Base-by-base conservation (phyloP, 2,797 vertebrate genomes). In the Austrolebias charrua region DNA sequence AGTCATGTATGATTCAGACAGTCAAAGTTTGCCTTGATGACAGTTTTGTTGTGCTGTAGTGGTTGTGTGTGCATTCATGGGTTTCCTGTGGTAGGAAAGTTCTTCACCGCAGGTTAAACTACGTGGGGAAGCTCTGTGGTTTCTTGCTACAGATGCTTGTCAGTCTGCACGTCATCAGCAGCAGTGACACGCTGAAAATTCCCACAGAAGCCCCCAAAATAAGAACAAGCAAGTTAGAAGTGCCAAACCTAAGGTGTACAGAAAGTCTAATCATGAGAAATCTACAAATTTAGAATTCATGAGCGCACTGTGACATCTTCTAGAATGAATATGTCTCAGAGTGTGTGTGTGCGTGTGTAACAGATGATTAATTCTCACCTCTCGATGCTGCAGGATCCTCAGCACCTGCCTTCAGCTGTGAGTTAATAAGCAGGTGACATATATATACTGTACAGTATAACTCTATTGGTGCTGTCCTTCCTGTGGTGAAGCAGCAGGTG, bases 361-460 rank as follows among this genome's bases (percentile, higher is more conserved):
- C 28, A 18, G 35, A 8, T 55, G 20, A 14, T 58, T 58, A 49
- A 60, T 53, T 57, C 28, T 65, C 24, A 56, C 16, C 10, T 48
- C 6, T 52, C 13, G 16, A 24, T 56, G 31, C 7, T 56, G 33
- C 40, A 57, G 40, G 50, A 60, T 16, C 62, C 31, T 42, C 45
- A 64, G 35, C 38, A 63, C 28, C 69, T 73, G 66, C 31, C 44
- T 33, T 5, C 38, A 2, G 73, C 35, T 53, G 29, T 59, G 47
- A 66, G 46, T 69, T 40, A 49, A 18, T 6, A 29, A 44, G 43
- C 50, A 15, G 45, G 24, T 40, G 43, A 33, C 38, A 12, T 51
- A 44, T 63, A 64, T n/a, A n/a, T n/a, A n/a, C n/a, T n/a, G n/a
- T n/a, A n/a, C n/a, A n/a, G n/a, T n/a, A n/a, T 75, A 63, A 77